A percentile compares a stretch with the other conserved stretches of the same genome.
These are phyloP conservation scores for Napeogenes sylphis DNA, from an alignment of 2,888 invertebrate genomes.

Conservation along the genomic window DNA sequence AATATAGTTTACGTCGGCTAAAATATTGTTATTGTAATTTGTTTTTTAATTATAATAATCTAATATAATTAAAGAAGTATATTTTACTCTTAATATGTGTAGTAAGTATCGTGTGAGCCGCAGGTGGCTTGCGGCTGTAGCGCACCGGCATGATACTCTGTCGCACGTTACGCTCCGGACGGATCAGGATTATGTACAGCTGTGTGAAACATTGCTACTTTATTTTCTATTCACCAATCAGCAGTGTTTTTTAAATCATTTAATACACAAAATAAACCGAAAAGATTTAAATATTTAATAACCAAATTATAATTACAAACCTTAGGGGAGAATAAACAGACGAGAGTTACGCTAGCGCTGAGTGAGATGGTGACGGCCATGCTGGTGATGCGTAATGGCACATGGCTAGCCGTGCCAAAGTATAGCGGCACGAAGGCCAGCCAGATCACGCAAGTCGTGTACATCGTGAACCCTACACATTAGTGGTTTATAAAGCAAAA, in stretches of 20 bases:
- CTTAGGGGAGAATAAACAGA: constrained; percentile 96
- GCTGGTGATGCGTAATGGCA: constrained; percentile 93
- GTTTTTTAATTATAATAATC: too few relatives aligned
- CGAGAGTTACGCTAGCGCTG: constrained; percentile 94
- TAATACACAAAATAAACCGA: too few relatives aligned
- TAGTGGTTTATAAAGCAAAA: neutral
- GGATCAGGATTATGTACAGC: constrained; percentile 62
- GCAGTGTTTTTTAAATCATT: neutral
- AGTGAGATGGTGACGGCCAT: constrained; percentile 97
- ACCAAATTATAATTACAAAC: constrained; percentile 57
- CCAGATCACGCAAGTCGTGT: constrained; percentile 99
- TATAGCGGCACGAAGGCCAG: constrained; percentile 97
- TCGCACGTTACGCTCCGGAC: constrained; percentile 66
- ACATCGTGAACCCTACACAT: constrained; percentile 95
- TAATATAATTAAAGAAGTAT: too few relatives aligned
- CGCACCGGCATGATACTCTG: constrained; percentile 56
- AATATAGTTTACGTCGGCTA: too few relatives aligned
- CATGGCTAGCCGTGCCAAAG: constrained; percentile 96
- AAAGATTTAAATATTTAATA: too few relatives aligned
- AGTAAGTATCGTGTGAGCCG: constrained; percentile 56
- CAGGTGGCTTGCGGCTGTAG: constrained; percentile 63
- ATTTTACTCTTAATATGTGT: constrained; percentile 50
- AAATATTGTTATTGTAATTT: too few relatives aligned
- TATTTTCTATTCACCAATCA: neutral
- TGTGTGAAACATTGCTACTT: constrained; percentile 35